These are phyloP conservation scores for Rutpela maculata DNA, from an alignment of 2,888 invertebrate genomes.

Conservation along the genomic window DNA sequence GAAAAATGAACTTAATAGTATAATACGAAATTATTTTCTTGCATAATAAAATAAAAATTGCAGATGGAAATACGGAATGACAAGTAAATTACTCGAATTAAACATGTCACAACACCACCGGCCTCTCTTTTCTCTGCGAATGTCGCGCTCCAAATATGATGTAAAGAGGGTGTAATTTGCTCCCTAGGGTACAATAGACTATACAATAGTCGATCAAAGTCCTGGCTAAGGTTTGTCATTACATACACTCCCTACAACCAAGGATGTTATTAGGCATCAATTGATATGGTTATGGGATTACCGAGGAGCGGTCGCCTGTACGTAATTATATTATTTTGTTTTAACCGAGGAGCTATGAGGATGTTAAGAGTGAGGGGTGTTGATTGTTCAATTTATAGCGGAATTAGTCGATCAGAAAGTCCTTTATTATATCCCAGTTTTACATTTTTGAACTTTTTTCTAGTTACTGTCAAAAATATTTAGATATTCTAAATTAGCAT, in stretches of 20 bases:
- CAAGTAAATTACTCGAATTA: slow-evolving; percentile 68
- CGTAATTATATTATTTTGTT: slow-evolving; percentile 68
- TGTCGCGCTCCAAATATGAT: slow-evolving; percentile 47
- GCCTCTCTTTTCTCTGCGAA: slow-evolving; percentile 60
- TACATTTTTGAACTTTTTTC: neutral
- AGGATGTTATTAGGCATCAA: slow-evolving; percentile 73
- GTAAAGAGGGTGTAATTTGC: slow-evolving; percentile 65
- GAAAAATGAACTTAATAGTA: too few species aligned
- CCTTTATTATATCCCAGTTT: neutral
- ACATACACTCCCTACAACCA: slow-evolving; percentile 62
- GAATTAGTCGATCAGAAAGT: slow-evolving; percentile 5
- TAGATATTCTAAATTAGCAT: too few species aligned
- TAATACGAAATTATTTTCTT: too few species aligned
- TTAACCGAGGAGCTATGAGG: slow-evolving; percentile 39
- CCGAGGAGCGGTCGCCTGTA: slow-evolving; percentile 64
- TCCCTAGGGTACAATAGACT: slow-evolving; percentile 63
- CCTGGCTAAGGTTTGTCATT: slow-evolving; percentile 69
- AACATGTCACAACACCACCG: slow-evolving; percentile 70
- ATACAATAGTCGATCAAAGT: slow-evolving; percentile 71
- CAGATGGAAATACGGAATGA: neutral
- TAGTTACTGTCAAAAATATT: too few species aligned
- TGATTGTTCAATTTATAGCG: slow-evolving; percentile 19
- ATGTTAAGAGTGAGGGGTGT: slow-evolving; percentile 16
- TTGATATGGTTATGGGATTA: slow-evolving; percentile 74
- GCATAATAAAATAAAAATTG: neutral